Evolutionary conservation across 2,113 vertebrate genomes (phyloP), one percentile per base, ranked within the genome.

Genomic region (Motacilla tschutschensis): DNA sequence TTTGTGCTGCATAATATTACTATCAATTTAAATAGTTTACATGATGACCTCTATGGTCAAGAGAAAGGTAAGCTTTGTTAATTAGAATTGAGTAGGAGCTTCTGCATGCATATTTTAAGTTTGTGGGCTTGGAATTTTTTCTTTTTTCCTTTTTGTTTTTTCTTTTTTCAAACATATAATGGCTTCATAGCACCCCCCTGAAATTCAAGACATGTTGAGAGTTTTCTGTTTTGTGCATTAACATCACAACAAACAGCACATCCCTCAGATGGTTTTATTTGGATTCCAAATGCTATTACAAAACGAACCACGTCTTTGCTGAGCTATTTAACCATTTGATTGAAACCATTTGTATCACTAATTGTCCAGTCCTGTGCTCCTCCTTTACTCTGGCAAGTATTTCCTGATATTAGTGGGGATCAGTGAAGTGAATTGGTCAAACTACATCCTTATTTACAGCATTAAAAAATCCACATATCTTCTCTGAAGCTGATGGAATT

Each of bases 1-100:
- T 97, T 96, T 2, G 21, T 76, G 85, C 92, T 81, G 91, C 90
- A 80, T 95, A 95, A 95, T 96, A 95, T 95, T 82, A 73, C 96
- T 96, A 96, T 96, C 96, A 95, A 91, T 96, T 96, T 92, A 87
- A 93, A 93, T 75, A 92, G 91, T 96, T 95, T 96, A 92, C 53
- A 78, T 19, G 87, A 92, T 94, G 96, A 97, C 94, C 96, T 95
- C 83, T 62, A 11, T 87, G 94, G 95, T 94, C 94, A 95, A 91
- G 81, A 87, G 71, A 89, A 95, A 95, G 89, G 94, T 91, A 92
- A 88, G 79, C 51, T 90, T 84, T 91, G 88, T 93, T 95, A 94
- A 96, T 96, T 84, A 94, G 79, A 94, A 93, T 51, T 2, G 4
- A 93, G 79, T 54, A 90, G 17, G 51, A 94, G 84, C 76, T 89